phyloP scores from a whole-genome alignment of 2,113 vertebrate genomes.

The Myodes glareolus region DNA sequence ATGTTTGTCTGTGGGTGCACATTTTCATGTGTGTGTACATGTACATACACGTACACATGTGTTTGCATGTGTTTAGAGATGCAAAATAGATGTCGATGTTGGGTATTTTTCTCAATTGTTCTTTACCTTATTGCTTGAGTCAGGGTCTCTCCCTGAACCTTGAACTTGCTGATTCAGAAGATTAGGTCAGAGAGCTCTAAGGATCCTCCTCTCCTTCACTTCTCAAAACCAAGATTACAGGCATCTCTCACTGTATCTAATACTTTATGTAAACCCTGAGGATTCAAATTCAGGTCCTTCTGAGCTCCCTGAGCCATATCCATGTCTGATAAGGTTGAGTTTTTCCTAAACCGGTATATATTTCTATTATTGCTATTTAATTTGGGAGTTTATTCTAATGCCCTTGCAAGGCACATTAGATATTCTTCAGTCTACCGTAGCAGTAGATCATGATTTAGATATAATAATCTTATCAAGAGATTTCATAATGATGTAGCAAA shows the following conservation, averaged over 20 bases:
- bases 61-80: not conserved
- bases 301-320: not conserved
- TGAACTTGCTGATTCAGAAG: not conserved
- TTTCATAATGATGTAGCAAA: not conserved
- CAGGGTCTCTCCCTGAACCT: not conserved
- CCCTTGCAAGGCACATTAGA: not conserved
- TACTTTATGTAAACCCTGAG: too few species aligned
- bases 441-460: not conserved
- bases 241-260: not conserved
- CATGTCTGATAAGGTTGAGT: not conserved
- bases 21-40: not conserved
- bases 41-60: too few species aligned
- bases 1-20: not conserved
- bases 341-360: not conserved
- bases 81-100: too few species aligned
- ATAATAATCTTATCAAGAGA: not conserved
- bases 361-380: not conserved
- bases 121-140: not conserved
- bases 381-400: not conserved
- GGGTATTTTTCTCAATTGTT: not conserved
- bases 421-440: not conserved
- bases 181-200: not conserved
- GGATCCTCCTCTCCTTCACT: fast-evolving
- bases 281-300: not conserved
- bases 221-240: not conserved